Percentiles rank a stretch among this genome's conserved stretches.
Evolutionary conservation across 2,888 invertebrate genomes (phyloP).

Genomic region (Hyposoter didymator): DNA sequence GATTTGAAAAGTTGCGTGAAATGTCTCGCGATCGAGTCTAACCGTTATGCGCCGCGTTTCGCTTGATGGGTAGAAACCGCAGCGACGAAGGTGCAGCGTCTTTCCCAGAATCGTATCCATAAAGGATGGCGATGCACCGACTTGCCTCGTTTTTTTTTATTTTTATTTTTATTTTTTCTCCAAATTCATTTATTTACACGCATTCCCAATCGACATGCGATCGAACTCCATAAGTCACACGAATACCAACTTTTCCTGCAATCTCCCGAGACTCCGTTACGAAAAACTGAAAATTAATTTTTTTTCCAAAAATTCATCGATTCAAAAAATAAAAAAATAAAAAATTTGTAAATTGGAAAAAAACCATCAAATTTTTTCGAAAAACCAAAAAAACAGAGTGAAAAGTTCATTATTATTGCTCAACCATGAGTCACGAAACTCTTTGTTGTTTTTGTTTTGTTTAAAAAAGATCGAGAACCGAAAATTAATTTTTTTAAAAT

Average conservation of each 20-base stretch:
- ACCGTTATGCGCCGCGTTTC: conserved; percentile 63
- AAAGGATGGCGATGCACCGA: background rate
- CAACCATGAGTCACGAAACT: conserved; percentile 51
- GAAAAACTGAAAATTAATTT: too few relatives aligned
- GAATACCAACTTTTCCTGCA: conserved; percentile 3
- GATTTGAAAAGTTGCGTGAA: conserved; percentile 26
- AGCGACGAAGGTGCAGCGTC: conserved; percentile 41
- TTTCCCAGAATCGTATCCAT: conserved; percentile 48
- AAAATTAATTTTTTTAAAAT: too few relatives aligned
- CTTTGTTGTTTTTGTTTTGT: background rate
- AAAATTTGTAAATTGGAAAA: background rate
- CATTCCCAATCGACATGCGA: conserved; percentile 33
- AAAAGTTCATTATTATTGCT: conserved; percentile 59
- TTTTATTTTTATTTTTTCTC: background rate
- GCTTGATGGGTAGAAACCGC: conserved; percentile 57
- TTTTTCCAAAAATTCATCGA: too few relatives aligned
- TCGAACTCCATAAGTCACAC: conserved; percentile 36
- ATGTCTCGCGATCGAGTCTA: conserved; percentile 18
- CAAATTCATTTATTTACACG: conserved; percentile 25
- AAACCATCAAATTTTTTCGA: background rate
- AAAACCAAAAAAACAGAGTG: conserved; percentile 48
- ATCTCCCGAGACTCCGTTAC: too few relatives aligned
- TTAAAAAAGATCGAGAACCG: too few relatives aligned
- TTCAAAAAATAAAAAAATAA: too few relatives aligned
- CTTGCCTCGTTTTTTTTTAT: too few relatives aligned